A percentile compares a stretch with the other conserved stretches of the same genome.
phyloP scores from a whole-genome alignment of 2,888 invertebrate species.

The Coelinius sp. region DNA sequence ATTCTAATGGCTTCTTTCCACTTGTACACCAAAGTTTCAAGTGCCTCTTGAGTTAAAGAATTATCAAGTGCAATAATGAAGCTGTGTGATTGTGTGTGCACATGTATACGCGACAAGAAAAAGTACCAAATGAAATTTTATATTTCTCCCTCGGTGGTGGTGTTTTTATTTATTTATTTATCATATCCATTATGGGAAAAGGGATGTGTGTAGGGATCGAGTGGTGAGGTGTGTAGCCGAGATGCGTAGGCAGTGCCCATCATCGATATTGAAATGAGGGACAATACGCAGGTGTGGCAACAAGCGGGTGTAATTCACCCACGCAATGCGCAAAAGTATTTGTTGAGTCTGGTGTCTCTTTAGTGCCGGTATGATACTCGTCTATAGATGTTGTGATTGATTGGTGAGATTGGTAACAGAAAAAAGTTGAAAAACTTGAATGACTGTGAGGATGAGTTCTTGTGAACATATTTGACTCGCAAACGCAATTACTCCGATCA shows the following conservation, averaged over 20 bases:
- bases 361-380: conserved; percentile 49
- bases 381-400: conserved; percentile 47
- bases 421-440: neutral
- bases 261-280: conserved; percentile 50
- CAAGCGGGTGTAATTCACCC: conserved; percentile 40
- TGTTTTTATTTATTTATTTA: too few relatives aligned
- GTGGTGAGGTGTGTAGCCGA: conserved; percentile 32
- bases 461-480: conserved; percentile 21
- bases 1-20: conserved; percentile 36
- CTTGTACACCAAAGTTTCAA: conserved; percentile 31
- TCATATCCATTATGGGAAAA: neutral
- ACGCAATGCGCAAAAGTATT: conserved; percentile 40
- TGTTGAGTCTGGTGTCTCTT: conserved; percentile 34
- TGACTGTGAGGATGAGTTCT: conserved; percentile 18
- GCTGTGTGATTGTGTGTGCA: neutral
- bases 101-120: too few relatives aligned
- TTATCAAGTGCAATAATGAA: conserved; percentile 18
- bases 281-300: conserved; percentile 56
- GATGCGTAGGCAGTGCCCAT: conserved; percentile 38
- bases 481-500: conserved; percentile 46
- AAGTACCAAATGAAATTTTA: too few relatives aligned
- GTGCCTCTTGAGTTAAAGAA: conserved; percentile 16
- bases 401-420: conserved; percentile 50
- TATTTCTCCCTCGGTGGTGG: too few relatives aligned
- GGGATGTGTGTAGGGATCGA: conserved; percentile 1